phyloP scores from a whole-genome alignment of 64 coral and sea anemone species.

The Pocillopora damicornis region DNA sequence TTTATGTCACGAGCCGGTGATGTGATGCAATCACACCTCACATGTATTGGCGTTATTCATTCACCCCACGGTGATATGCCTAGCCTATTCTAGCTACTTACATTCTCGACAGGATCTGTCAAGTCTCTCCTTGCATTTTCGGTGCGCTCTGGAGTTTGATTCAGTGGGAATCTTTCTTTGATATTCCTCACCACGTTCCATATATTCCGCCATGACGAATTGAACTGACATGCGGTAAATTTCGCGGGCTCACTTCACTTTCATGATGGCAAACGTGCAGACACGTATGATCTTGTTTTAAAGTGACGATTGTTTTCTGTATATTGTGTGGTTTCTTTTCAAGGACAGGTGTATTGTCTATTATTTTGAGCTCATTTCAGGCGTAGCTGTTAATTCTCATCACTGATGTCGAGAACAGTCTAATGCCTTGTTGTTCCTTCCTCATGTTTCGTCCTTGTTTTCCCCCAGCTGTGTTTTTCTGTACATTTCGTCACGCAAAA shows the following conservation, averaged over 20 bases:
- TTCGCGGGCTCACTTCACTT: neutral
- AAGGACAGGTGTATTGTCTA: neutral
- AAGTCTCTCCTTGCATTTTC: conserved; percentile 36
- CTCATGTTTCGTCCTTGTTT: conserved; percentile 15
- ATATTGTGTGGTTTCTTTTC: neutral
- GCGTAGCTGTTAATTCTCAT: neutral
- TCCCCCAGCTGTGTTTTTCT: neutral
- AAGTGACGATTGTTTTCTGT: neutral
- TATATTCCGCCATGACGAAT: conserved; percentile 28
- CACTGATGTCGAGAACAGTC: neutral
- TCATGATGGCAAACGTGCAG: neutral
- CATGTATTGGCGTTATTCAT: neutral
- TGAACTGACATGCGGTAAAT: neutral
- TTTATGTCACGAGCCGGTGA: neutral
- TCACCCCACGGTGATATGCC: neutral
- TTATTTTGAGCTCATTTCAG: neutral
- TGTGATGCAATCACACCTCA: conserved; percentile 3
- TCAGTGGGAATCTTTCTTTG: neutral
- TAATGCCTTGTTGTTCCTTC: neutral
- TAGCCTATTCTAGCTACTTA: neutral
- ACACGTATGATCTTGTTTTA: neutral
- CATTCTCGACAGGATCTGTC: conserved; percentile 10
- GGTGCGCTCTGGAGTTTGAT: conserved; percentile 18
- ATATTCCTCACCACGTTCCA: conserved; percentile 19
- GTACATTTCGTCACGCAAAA: neutral